A percentile compares a stretch with the other conserved stretches of the same genome.
Evolutionary conservation across 2,113 vertebrate genomes (phyloP).

Genomic region (Corydoras maculifer): DNA sequence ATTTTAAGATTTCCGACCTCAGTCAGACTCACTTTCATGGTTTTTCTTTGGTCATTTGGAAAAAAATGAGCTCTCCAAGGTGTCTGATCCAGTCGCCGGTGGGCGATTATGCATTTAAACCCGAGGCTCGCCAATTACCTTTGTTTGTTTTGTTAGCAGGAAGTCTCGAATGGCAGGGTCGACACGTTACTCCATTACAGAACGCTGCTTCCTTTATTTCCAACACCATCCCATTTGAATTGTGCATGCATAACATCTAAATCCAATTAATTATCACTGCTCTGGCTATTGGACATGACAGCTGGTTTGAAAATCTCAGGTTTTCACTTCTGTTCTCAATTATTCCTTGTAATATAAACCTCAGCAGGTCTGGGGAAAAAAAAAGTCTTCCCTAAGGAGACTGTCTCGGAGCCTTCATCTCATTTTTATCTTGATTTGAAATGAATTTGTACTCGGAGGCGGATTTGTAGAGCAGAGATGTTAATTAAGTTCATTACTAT

Average conservation of each 20-base stretch:
- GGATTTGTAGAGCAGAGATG: not conserved
- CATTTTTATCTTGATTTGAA: not conserved
- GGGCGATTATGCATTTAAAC: constrained; percentile 15
- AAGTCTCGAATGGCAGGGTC: constrained; percentile 23
- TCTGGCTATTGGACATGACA: constrained; percentile 35
- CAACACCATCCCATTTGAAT: constrained; percentile 49
- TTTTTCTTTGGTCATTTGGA: not conserved
- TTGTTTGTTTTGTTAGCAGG: constrained; percentile 12
- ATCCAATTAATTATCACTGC: constrained; percentile 35
- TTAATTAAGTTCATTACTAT: too few relatives aligned
- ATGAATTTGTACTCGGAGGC: constrained; percentile 16
- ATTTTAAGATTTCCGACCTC: too few relatives aligned
- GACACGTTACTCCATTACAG: constrained; percentile 24
- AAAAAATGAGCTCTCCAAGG: not conserved
- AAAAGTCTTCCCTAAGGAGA: constrained; percentile 1
- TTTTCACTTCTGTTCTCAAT: constrained; percentile 37
- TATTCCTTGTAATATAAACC: constrained; percentile 34
- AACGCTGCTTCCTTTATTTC: constrained; percentile 22
- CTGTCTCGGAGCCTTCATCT: not conserved
- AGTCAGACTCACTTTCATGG: not conserved
- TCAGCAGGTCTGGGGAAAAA: constrained; percentile 36
- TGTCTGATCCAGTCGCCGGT: constrained; percentile 7
- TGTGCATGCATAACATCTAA: constrained; percentile 25
- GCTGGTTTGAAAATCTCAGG: constrained; percentile 23
- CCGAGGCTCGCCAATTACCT: constrained; percentile 6